Percentiles rank a stretch among this genome's conserved stretches.
These are phyloP conservation scores for Etheostoma nigrum DNA, from an alignment of 2,797 vertebrate species.

Conservation along the genomic window DNA sequence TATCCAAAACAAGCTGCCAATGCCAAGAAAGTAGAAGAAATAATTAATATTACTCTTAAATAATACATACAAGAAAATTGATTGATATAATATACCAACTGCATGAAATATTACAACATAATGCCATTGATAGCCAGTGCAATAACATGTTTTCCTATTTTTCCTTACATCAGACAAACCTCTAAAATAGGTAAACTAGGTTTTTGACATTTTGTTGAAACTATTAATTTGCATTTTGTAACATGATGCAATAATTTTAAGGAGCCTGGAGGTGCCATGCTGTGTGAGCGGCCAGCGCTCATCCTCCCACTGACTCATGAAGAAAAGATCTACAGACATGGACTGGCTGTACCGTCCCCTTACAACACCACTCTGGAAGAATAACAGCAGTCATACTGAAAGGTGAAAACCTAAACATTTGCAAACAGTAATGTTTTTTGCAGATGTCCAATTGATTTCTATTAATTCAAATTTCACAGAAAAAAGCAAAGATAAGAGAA, in stretches of 20 bases:
- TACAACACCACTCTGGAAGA: constrained; percentile 66
- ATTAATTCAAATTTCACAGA: neutral
- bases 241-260: constrained; percentile 12
- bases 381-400: neutral
- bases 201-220: too few relatives aligned
- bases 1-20: neutral
- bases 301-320: constrained; percentile 76
- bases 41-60: too few relatives aligned
- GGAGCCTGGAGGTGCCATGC: constrained; percentile 67
- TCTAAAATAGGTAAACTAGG: too few relatives aligned
- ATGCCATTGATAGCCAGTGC: neutral
- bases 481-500: too few relatives aligned
- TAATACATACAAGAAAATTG: neutral
- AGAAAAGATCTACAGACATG: constrained; percentile 68
- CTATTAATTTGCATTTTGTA: too few relatives aligned
- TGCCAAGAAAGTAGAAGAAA: neutral
- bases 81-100: too few relatives aligned
- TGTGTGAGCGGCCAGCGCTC: constrained; percentile 71
- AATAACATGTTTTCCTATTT: too few relatives aligned
- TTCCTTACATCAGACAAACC: too few relatives aligned
- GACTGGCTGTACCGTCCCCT: constrained; percentile 70
- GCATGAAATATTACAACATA: neutral
- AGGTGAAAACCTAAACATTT: neutral
- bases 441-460: neutral
- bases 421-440: neutral